Evolutionary conservation across 2,797 vertebrate genomes (phyloP).

Genomic region (Lerista edwardsae): DNA sequence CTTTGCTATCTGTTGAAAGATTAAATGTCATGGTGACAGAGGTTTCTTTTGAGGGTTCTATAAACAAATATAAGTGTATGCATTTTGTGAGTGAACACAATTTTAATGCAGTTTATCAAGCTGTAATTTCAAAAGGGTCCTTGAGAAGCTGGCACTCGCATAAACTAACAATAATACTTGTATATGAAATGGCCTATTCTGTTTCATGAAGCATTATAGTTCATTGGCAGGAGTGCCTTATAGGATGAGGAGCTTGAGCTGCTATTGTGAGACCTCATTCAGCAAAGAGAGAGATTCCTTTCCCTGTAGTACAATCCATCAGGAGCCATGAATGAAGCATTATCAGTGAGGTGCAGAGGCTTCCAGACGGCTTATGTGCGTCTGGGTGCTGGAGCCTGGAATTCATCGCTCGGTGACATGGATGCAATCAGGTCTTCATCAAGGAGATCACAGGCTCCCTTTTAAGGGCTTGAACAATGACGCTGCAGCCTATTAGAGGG

Average conservation of each 20-base stretch:
- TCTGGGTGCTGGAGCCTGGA: constrained; percentile 57
- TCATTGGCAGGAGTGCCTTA: constrained; percentile 53
- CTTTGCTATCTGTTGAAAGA: constrained; percentile 55
- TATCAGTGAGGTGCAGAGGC: constrained; percentile 69
- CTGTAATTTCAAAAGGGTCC: constrained; percentile 43
- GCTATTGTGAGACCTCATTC: constrained; percentile 78
- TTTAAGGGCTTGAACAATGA: not conserved
- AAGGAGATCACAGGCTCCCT: accelerated
- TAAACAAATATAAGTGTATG: constrained; percentile 34
- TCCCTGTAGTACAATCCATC: constrained; percentile 73
- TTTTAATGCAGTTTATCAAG: constrained; percentile 53
- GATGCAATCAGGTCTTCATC: constrained; percentile 60
- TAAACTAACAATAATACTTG: constrained; percentile 26
- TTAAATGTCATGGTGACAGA: constrained; percentile 53
- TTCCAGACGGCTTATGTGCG: accelerated
- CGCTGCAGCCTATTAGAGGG: not conserved
- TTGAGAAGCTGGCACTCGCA: constrained; percentile 42
- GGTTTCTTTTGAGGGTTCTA: constrained; percentile 51
- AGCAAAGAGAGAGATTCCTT: constrained; percentile 80
- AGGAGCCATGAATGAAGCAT: constrained; percentile 75
- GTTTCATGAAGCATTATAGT: constrained; percentile 34
- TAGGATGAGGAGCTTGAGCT: constrained; percentile 44
- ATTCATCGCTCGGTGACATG: constrained; percentile 68
- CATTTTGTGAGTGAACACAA: not conserved
- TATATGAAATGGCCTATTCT: constrained; percentile 41